Evolutionary conservation across 2,797 vertebrate genomes (phyloP).

Genomic region (Propithecus perrieri): DNA sequence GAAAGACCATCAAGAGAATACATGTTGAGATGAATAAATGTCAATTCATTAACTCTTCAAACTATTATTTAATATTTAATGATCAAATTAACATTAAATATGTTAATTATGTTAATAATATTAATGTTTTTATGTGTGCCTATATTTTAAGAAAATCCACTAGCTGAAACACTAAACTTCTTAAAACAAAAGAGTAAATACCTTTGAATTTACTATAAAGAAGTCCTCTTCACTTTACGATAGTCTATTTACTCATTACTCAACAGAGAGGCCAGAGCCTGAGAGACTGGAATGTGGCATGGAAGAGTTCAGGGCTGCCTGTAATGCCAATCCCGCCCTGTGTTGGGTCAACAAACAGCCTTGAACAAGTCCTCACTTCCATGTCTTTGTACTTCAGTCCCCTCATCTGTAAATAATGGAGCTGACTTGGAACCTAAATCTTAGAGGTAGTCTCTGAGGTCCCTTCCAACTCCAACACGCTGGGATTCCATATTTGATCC

Average conservation of each 20-base stretch:
- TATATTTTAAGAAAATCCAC: conserved; percentile 54
- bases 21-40: background rate
- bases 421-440: background rate
- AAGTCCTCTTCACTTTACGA: background rate
- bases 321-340: background rate
- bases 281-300: background rate
- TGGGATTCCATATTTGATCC: background rate
- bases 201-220: conserved; percentile 18
- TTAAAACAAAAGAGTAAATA: conserved; percentile 53
- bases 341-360: background rate
- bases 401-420: background rate
- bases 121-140: background rate
- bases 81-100: background rate
- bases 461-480: background rate
- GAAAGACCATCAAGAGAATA: background rate
- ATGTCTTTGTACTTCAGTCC: background rate
- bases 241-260: background rate
- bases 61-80: background rate
- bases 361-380: background rate
- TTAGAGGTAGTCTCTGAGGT: background rate
- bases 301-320: background rate
- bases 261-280: background rate
- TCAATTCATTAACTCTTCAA: conserved; percentile 10
- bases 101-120: background rate
- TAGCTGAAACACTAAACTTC: conserved; percentile 33